Evolutionary conservation across 2,797 vertebrate species (phyloP), one percentile per base, ranked within the genome.

Genomic region (Mormyrus proboscirostris): DNA sequence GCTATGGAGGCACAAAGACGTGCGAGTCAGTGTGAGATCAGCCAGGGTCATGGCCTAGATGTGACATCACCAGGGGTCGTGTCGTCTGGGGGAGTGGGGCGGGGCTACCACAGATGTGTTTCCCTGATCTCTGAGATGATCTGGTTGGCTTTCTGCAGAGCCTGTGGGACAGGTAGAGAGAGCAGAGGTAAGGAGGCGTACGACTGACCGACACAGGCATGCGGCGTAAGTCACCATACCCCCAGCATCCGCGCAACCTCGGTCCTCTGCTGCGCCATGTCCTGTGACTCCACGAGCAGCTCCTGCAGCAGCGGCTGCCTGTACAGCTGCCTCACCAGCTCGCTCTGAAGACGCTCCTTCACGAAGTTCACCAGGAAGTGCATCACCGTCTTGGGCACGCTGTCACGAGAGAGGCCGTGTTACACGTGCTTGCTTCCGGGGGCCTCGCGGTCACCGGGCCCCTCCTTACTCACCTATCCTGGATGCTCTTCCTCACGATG

Each of bases 71-170:
- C 53, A 33, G 25, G 62, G 16, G 44, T 38, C 50, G 50, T 85
- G 62, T 16, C 3, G 1, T 76, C 89, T n/a, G 22, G 19, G n/a
- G 16, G 4, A 33, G 59, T 6, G 19, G 47, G 33, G 29, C 59
- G 9, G 19, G 49, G 89, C 89, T 89, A 89, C 89, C 96, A 97
- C 92, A 97, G 94, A 92, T 97, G 96, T 12, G 96, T 97, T 92
- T 97, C 97, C n/a, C 96, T 95, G 92, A 97, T 97, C 93, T 97
- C 97, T 29, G 95, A 97, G 93, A 97, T 97, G 88, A 96, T 96
- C 93, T 96, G 95, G 91, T 93, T 97, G 87, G 97, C 96, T 93
- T 96, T 96, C 92, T 96, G 95, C 19, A 97, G 95, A 0, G 96
- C 96, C 97, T 97, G 92, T 88, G 90, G 88, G 86, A 2, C 19